A percentile compares a stretch with the other conserved stretches of the same genome.
phyloP scores from a whole-genome alignment of 2,888 invertebrate species.

The Eubasilissa splendida region DNA sequence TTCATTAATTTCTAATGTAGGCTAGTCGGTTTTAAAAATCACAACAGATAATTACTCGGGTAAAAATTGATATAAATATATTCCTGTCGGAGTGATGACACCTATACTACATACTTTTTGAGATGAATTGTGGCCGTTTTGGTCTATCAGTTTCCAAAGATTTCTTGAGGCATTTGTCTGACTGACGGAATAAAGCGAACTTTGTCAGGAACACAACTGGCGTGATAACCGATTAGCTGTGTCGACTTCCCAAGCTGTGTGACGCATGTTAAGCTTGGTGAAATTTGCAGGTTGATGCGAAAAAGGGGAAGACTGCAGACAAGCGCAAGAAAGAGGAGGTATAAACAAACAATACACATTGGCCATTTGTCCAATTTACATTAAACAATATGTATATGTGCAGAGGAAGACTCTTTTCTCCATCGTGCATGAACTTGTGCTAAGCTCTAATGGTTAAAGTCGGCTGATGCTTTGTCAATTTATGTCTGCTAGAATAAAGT shows the following conservation, averaged over 20 bases:
- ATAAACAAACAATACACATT: slow-evolving; percentile 57
- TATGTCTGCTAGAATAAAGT: too few species aligned
- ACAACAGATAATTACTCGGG: neutral
- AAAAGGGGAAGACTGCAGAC: slow-evolving; percentile 71
- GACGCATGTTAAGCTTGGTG: slow-evolving; percentile 62
- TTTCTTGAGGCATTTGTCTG: slow-evolving; percentile 57
- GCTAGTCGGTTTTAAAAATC: slow-evolving; percentile 37
- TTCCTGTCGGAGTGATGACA: slow-evolving; percentile 52
- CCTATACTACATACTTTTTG: slow-evolving; percentile 43
- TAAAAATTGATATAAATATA: neutral
- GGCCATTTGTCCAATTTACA: slow-evolving; percentile 36
- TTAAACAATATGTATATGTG: slow-evolving; percentile 56
- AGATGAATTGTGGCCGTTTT: slow-evolving; percentile 43
- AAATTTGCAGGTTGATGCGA: slow-evolving; percentile 73
- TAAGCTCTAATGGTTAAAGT: neutral
- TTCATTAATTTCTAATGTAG: neutral
- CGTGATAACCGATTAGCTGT: slow-evolving; percentile 32
- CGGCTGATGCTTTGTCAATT: neutral
- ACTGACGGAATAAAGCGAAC: slow-evolving; percentile 42
- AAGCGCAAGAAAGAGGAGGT: slow-evolving; percentile 73
- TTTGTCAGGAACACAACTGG: neutral
- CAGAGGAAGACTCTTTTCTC: slow-evolving; percentile 41
- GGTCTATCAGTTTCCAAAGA: slow-evolving; percentile 40
- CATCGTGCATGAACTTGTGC: neutral
- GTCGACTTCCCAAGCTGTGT: slow-evolving; percentile 46